Percentiles rank a stretch among this genome's conserved stretches.
Conservation (phyloP, 2,797 vertebrate species). For the Rhincodon typus region DNA sequence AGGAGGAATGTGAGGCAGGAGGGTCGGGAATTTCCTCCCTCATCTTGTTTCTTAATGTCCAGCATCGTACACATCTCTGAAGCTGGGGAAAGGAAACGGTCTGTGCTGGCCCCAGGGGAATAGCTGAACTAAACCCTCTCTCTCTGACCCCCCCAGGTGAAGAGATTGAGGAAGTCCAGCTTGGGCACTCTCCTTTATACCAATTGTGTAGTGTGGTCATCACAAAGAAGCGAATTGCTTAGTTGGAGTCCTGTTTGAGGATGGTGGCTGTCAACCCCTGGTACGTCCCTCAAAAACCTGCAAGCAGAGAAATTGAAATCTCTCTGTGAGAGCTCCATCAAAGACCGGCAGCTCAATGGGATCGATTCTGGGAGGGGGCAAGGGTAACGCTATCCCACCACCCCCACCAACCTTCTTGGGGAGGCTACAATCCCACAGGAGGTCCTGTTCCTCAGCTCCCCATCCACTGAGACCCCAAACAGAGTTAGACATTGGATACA, state of each 20-base stretch:
- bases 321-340: background rate
- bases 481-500: background rate
- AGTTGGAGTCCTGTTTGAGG: slow-evolving; percentile 69
- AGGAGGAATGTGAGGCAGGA: background rate
- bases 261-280: slow-evolving; percentile 71
- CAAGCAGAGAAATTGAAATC: background rate
- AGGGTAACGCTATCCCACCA: no score
- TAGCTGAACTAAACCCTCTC: background rate
- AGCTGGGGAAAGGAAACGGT: background rate
- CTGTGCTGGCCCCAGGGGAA: background rate
- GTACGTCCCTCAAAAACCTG: slow-evolving; percentile 70
- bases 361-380: no score
- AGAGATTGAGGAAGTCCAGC: background rate
- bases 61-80: background rate
- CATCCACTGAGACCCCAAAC: no score
- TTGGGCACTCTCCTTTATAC: slow-evolving; percentile 62
- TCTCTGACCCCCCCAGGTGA: background rate
- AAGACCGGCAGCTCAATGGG: background rate
- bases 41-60: no score
- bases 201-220: slow-evolving; percentile 72
- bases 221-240: slow-evolving; percentile 73
- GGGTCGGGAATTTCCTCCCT: background rate
- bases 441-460: no score
- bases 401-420: no score
- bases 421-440: no score